A percentile compares a stretch with the other conserved stretches of the same genome.
These are phyloP conservation scores for Bruchidius siliquastri DNA, from an alignment of 2,888 invertebrate genomes.

Conservation along the genomic window DNA sequence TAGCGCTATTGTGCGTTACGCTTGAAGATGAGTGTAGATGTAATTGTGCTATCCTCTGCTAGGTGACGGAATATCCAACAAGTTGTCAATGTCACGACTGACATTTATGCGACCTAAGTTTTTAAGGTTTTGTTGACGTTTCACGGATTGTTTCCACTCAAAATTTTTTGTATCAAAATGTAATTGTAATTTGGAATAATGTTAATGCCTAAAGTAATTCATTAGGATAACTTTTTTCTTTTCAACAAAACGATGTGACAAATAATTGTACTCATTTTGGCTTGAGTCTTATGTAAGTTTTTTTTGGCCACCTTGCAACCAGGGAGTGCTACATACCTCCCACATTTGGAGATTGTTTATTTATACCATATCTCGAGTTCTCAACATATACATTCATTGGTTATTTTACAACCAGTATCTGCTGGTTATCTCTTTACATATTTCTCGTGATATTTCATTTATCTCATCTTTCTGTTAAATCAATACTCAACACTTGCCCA, in stretches of 20 bases:
- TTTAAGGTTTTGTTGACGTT: slow-evolving; percentile 17
- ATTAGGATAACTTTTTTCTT: background rate
- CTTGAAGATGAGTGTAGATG: no score
- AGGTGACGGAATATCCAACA: no score
- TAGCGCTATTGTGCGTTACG: no score
- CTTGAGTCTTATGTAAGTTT: background rate
- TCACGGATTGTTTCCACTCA: slow-evolving; percentile 17
- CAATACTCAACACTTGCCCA: slow-evolving; percentile 1
- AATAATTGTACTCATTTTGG: background rate
- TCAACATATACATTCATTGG: background rate
- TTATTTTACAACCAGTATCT: background rate
- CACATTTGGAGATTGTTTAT: slow-evolving; percentile 1
- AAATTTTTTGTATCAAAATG: slow-evolving; percentile 6
- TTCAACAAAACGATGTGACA: background rate
- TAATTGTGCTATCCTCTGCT: no score
- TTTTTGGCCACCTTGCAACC: background rate
- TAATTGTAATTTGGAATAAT: slow-evolving; percentile 9
- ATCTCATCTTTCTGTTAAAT: background rate
- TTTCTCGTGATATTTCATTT: background rate
- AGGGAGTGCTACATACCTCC: background rate
- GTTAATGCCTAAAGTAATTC: background rate
- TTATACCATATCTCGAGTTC: background rate
- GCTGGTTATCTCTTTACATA: background rate
- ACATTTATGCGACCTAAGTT: background rate
- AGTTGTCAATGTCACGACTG: background rate